Percentiles rank a stretch among this genome's conserved stretches.
Evolutionary conservation across 2,113 vertebrate genomes (phyloP).

Genomic region (Pangasianodon gigas): DNA sequence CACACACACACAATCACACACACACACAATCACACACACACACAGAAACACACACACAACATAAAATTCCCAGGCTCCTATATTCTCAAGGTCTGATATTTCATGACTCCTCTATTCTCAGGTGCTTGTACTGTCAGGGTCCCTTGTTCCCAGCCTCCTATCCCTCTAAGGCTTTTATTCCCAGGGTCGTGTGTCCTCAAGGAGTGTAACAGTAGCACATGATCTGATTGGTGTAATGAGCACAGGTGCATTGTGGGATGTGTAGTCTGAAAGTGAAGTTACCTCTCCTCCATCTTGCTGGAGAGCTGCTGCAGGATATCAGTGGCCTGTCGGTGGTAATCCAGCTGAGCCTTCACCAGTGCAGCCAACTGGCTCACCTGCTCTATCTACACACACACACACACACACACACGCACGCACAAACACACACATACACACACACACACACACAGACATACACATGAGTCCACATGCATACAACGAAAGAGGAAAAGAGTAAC

Average conservation of each 20-base stretch:
- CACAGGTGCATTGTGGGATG: conserved; percentile 7
- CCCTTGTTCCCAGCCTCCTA: too few relatives aligned
- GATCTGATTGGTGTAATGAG: background rate
- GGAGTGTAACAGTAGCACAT: background rate
- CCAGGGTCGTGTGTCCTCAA: background rate
- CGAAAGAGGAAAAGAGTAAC: background rate
- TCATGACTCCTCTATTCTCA: too few relatives aligned
- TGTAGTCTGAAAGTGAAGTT: conserved; percentile 3
- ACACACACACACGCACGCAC: conserved; percentile 28
- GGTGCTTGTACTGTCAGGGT: too few relatives aligned
- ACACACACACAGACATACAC: conserved; percentile 30
- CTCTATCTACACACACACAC: conserved; percentile 79
- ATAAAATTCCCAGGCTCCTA: background rate
- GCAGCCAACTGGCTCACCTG: conserved; percentile 97
- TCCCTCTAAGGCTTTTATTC: background rate
- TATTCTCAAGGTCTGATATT: background rate
- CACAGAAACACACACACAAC: conserved; percentile 55
- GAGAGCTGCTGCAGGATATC: conserved; percentile 92
- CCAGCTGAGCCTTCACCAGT: conserved; percentile 93
- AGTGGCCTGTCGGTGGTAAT: conserved; percentile 91
- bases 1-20: conserved; percentile 27
- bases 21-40: conserved; percentile 52
- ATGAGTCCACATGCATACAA: conserved; percentile 7
- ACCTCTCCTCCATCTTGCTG: conserved; percentile 68
- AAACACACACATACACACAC: conserved; percentile 39